Evolutionary conservation across 2,888 invertebrate species (phyloP), one percentile per base, ranked within the genome.

Genomic region (Eupeodes latifasciatus): DNA sequence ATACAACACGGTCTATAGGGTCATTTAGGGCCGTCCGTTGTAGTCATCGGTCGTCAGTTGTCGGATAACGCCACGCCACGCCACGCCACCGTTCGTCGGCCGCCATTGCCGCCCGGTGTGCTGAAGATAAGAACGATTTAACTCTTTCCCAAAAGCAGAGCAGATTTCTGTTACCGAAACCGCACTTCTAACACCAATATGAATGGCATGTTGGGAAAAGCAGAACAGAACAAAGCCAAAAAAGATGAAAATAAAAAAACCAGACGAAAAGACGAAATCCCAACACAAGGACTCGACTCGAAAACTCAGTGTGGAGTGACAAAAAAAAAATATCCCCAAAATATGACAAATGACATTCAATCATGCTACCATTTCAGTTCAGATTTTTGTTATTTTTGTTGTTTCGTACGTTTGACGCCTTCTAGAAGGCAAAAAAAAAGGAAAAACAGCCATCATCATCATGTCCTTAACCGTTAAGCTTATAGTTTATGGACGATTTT

Each of bases 301-400:
- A 81, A 34, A 27, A 51, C 53, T 40, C 69, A 14, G 7, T 40
- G 53, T 55, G 40, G 40, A 55, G 69, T 53, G 61, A 16, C 36
- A 44, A 67, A 49, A 72, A 67, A 51, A 19, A 76, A 59, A 78
- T 61, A 81, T 55, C 19, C 78, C 66, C 16, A 80, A 90, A 91
- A 91, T 92, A 93, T 93, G 93, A 92, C 92, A 93, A 93, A 93
- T 93, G 92, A 91, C 92, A 92, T 91, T 92, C 93, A 93, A 93
- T 93, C 93, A 93, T 93, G 93, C 91, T 91, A 81, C 92, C 91
- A 69, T 91, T 89, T 81, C 83, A 74, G 78, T 51, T 64, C 51
- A 34, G n/a, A 14, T 59, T 76, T 66, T 75, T 59, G 49, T 77
- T 61, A 49, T 40, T 62, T 2, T 4, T 74, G 9, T 7, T 69